phyloP scores from a whole-genome alignment of 2,113 vertebrate species.

The Phylloscopus whistleri region DNA sequence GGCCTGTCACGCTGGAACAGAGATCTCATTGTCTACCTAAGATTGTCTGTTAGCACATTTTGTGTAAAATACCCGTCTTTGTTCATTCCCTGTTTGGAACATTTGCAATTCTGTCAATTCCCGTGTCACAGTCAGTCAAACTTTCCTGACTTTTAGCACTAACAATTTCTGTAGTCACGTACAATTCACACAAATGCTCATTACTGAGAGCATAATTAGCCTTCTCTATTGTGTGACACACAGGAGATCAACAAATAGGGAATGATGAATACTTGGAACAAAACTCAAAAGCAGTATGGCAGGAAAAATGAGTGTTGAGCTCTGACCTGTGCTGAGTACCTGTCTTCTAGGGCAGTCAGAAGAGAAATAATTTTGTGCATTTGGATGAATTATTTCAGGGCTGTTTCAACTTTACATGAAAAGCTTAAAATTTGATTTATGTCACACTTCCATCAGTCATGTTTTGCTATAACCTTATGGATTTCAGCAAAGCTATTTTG shows the following conservation, averaged over 20 bases:
- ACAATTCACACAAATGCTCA: background rate
- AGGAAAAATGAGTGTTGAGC: background rate
- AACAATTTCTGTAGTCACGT: background rate
- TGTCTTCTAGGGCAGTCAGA: background rate
- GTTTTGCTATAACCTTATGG: background rate
- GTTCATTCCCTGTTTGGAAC: background rate
- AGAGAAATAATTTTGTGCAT: background rate
- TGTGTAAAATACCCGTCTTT: background rate
- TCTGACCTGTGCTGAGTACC: background rate
- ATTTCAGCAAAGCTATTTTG: background rate
- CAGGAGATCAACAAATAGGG: background rate
- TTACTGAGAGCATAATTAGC: constrained; percentile 17
- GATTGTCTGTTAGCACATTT: background rate
- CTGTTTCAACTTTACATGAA: background rate
- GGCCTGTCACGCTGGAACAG: background rate
- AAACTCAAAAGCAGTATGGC: background rate
- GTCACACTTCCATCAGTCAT: background rate
- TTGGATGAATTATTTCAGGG: background rate
- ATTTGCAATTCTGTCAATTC: background rate
- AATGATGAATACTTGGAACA: background rate
- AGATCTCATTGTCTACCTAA: background rate
- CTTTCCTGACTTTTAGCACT: background rate
- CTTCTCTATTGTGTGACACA: background rate
- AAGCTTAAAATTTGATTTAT: constrained; percentile 11
- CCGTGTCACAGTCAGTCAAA: background rate